A percentile compares a stretch with the other conserved stretches of the same genome.
Evolutionary conservation across 2,797 vertebrate species (phyloP).

Genomic region (Gadopsis marmoratus): DNA sequence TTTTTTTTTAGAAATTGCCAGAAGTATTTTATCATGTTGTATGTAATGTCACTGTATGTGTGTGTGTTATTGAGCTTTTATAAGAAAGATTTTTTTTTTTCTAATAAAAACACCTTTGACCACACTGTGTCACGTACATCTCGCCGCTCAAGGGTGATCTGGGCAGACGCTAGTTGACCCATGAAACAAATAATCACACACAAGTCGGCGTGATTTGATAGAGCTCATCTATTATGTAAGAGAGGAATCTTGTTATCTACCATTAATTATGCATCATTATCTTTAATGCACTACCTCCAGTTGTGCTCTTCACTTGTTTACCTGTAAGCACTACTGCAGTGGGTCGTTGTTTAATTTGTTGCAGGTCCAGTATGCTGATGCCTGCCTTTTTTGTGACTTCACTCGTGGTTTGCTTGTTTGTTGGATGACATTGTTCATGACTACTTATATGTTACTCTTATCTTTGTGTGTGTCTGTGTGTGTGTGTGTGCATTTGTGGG

Average conservation of each 20-base stretch:
- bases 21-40: conserved; percentile 69
- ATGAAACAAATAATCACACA: conserved; percentile 21
- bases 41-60: conserved; percentile 51
- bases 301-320: conserved; percentile 58
- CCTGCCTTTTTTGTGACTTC: conserved; percentile 32
- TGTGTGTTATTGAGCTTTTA: conserved; percentile 73
- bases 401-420: conserved; percentile 47
- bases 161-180: background rate
- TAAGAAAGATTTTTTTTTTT: conserved; percentile 70
- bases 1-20: conserved; percentile 53
- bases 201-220: conserved; percentile 45
- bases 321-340: conserved; percentile 29
- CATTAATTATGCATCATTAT: conserved; percentile 74
- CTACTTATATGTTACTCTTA: conserved; percentile 56
- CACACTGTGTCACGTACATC: conserved; percentile 11
- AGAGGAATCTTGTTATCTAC: conserved; percentile 41
- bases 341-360: conserved; percentile 46
- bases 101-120: conserved; percentile 66
- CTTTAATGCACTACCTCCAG: conserved; percentile 55
- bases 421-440: conserved; percentile 52
- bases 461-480: conserved; percentile 30
- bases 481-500: conserved; percentile 16
- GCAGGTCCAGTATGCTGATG: conserved; percentile 13
- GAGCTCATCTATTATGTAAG: conserved; percentile 70
- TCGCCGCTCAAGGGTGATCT: background rate